Evolutionary conservation across 2,113 vertebrate genomes (phyloP).

Genomic region (Leptobrachium leishanense): DNA sequence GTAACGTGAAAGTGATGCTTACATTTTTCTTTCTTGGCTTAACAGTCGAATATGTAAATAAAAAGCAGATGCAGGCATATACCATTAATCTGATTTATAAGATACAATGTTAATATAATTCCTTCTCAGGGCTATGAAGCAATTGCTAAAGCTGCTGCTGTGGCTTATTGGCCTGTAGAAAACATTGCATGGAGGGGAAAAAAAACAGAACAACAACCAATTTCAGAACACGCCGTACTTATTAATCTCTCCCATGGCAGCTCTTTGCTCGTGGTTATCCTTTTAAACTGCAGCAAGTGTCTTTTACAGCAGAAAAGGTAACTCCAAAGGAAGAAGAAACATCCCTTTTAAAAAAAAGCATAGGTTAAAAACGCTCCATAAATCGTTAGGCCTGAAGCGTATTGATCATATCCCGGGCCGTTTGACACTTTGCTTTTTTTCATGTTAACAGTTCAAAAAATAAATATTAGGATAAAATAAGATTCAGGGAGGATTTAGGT

Average conservation of each 20-base stretch:
- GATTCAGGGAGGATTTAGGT: no score
- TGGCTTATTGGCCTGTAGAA: not conserved
- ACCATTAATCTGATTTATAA: slow-evolving; percentile 46
- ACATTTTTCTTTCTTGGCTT: slow-evolving; percentile 13
- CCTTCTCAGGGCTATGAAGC: not conserved
- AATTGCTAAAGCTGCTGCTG: slow-evolving; percentile 28
- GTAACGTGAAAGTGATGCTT: not conserved
- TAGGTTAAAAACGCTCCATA: not conserved
- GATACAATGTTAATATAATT: slow-evolving; percentile 29
- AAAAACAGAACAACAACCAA: not conserved
- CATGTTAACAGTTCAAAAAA: no score
- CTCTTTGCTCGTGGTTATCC: no score
- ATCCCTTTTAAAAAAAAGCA: not conserved
- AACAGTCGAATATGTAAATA: slow-evolving; percentile 31
- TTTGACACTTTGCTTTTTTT: no score
- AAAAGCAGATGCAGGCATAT: slow-evolving; percentile 25
- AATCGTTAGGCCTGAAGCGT: no score
- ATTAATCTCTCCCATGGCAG: not conserved
- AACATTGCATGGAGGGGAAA: not conserved
- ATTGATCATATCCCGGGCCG: no score
- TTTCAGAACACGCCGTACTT: not conserved
- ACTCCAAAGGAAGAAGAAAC: not conserved
- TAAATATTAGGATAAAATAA: no score
- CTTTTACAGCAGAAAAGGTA: not conserved
- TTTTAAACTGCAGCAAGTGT: no score